Base-by-base conservation (phyloP, 2,888 invertebrate genomes). In the Ophion slaviceki region DNA sequence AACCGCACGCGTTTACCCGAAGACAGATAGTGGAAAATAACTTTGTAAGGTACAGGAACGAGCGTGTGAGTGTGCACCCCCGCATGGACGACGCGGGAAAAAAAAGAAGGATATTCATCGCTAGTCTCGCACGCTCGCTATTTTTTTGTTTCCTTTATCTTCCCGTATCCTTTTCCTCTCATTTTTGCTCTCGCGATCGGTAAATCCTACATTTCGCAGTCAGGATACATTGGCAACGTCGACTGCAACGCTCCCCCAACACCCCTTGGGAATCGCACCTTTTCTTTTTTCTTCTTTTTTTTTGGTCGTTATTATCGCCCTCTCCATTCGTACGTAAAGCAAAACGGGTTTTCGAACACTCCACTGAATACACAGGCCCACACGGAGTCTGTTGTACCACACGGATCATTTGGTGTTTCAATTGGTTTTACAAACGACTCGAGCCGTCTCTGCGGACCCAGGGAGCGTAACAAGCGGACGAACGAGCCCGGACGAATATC, bases 1-100 rank as follows among this genome's bases (percentile, higher is more conserved):
- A 91, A 91, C 92, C 92, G 89, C 91, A 91, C 91, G 91, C 91
- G 91, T 92, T 92, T 91, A 91, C 89, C 91, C 90, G 90, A 93
- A 93, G 93, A 93, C 92, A 90, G 90, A 93, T 93, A 90, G 93
- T 89, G 88, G 90, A 90, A 90, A 91, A 89, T 89, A 90, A 90
- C 91, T 74, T 64, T 71, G 77, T 80, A 47, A 78, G 76, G 76
- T 64, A 71, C 59, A 72, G 75, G 70, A 66, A 61, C 62, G n/a
- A 10, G 28, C 6, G 47, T 64, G 14, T 20, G 24, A 57, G 57
- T 64, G 72, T 14, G 28, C 40, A 28, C 77, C 61, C 11, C 61
- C 20, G 75, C 20, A 11, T 57, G 75, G 45, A 66, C 66, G 66
- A 76, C 66, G 64, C n/a, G 20, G 57, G 59, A 47, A n/a, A 40